Conservation (phyloP, 2,888 invertebrate species). For the Melinopterus prodromus region DNA sequence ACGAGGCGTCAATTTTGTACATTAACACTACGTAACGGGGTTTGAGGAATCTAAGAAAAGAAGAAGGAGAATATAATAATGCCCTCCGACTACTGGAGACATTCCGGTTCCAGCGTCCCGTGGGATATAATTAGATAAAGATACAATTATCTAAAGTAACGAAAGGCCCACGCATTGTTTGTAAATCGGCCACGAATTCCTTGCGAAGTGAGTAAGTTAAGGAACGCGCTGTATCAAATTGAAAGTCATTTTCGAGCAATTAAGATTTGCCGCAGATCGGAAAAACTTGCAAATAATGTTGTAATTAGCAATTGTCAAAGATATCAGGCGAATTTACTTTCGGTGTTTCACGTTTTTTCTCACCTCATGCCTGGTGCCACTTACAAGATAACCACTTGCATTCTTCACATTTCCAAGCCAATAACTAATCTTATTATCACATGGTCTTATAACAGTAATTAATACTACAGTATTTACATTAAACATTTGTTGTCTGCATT, state of each 20-base stretch:
- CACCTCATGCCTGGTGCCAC: not conserved
- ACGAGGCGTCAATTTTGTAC: conserved; percentile 11
- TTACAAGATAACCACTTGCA: not conserved
- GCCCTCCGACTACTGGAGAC: too few relatives aligned
- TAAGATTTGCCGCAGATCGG: conserved; percentile 17
- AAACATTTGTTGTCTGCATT: too few relatives aligned
- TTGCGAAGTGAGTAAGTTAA: not conserved
- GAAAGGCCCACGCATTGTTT: not conserved
- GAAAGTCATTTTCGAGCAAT: conserved; percentile 14
- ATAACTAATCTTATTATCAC: not conserved
- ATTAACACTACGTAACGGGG: conserved; percentile 19
- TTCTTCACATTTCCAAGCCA: not conserved
- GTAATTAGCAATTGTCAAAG: conserved; percentile 9
- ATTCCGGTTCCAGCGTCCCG: too few relatives aligned
- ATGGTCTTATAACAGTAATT: not conserved
- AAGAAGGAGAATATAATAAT: too few relatives aligned
- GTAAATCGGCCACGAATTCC: not conserved
- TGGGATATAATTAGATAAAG: too few relatives aligned
- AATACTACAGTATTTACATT: not conserved
- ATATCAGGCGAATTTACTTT: not conserved
- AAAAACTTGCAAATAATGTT: conserved; percentile 22
- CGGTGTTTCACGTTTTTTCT: not conserved
- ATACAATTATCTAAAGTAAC: not conserved
- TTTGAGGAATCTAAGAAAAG: not conserved
- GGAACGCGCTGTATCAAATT: conserved; percentile 16